Base-by-base conservation (phyloP, 2,888 invertebrate genomes). In the Oscheius sp. region DNA sequence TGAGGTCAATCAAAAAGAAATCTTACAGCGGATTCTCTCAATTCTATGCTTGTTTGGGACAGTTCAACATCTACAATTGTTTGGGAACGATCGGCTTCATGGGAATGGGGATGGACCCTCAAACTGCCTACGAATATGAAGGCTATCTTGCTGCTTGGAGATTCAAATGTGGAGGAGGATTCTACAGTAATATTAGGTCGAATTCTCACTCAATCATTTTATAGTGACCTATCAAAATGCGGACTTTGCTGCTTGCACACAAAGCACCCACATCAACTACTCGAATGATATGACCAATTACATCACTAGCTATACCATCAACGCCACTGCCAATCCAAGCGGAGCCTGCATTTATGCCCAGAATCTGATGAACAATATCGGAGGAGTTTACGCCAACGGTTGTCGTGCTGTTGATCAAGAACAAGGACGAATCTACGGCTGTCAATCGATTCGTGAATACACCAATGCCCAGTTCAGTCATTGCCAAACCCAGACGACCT, bases 151-250 rank as follows among this genome's bases (percentile, higher is more conserved):
- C 77, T 17, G 73, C 70, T 39, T 77, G 77, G 77, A 67, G 73
- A 25, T 77, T 77, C 72, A 77, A 75, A 61, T 77, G 77, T 31
- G 77, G 77, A 58, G 77, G 57, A 20, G 77, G 77, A 29, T 77
- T 77, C 61, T 77, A 72, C 70, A 69, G 76, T 76, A 33, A 66
- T 68, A n/a, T n/a, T 58, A 27, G 15, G 25, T 34, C 37, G 5
- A 10, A 23, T 20, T 27, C 31, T n/a, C 55, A 15, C 31, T 53
- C 2, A 6, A 8, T 8, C 34, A 34, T 20, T 29, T 15, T 15
- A n/a, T n/a, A 76, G 76, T 74, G 23, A 65, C 72, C 39, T 75
- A 75, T 58, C 75, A 75, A 23, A 66, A 72, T n/a, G 65, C 71
- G 25, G 57, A 23, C 1, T 23, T 78, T 42, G 67, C 78, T 2